Evolutionary conservation across 2,888 invertebrate genomes (phyloP), one percentile per base, ranked within the genome.

Genomic region (Patella ulyssiponensis): DNA sequence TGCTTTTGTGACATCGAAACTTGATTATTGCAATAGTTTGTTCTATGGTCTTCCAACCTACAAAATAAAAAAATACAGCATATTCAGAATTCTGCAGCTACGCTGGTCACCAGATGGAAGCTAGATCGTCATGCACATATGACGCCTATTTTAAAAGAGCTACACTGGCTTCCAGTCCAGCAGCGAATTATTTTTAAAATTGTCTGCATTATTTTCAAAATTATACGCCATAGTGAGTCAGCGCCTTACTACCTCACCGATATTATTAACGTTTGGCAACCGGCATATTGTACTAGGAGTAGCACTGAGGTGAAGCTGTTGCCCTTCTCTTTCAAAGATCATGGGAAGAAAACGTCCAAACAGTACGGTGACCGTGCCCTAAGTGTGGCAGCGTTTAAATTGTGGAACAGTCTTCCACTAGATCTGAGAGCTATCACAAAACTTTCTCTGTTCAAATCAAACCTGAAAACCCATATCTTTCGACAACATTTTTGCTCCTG

Each of bases 111-210:
- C n/a, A n/a, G n/a, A n/a, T n/a, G n/a, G n/a, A n/a, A n/a, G n/a
- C n/a, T 74, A 17, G 74, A 14, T n/a, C 44, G 14, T 20, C 53
- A 53, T 17, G 23, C n/a, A 12, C n/a, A 74, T n/a, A 58, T 74
- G 44, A 27, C 58, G 17, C 74, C 74, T 56, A 33, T 74, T 3
- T 56, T 74, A 3, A 74, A 23, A 11, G 54, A 54, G 33, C 74
- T 74, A 14, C 74, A 58, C 27, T 74, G 74, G 74, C 74, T 74
- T 52, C 73, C 74, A 12, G 56, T 74, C n/a, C 23, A 20, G 9
- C 44, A 54, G 7, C 23, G 74, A 74, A 56, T 74, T 20, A 33
- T n/a, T 33, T 74, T 27, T 58, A 74, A 74, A 33, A 14, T 74
- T 58, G 33, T 44, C 14, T 17, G 53, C 17, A 54, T 74, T 4